A percentile compares a stretch with the other conserved stretches of the same genome.
Conservation (phyloP, 2,113 vertebrate species). For the Clarias batrachus region DNA sequence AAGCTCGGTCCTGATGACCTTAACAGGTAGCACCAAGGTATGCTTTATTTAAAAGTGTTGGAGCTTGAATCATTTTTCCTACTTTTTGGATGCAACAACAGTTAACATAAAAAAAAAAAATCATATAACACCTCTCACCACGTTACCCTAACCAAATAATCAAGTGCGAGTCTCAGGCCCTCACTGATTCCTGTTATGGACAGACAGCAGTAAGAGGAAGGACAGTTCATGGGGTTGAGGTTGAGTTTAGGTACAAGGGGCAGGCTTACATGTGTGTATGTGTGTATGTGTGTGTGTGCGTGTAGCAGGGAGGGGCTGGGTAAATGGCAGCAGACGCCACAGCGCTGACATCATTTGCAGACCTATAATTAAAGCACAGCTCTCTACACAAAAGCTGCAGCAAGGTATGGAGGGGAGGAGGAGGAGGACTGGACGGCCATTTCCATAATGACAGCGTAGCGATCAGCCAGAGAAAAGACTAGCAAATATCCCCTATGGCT, state of each 20-base stretch:
- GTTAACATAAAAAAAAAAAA: too few relatives aligned
- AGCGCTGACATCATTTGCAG: constrained; percentile 71
- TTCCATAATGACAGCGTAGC: constrained; percentile 70
- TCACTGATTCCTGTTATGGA: constrained; percentile 21
- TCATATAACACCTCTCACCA: background rate
- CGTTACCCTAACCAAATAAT: constrained; percentile 52
- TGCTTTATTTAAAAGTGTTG: background rate
- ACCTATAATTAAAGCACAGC: constrained; percentile 74
- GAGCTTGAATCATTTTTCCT: background rate
- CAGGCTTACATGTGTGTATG: constrained; percentile 25
- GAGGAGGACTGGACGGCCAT: constrained; percentile 58
- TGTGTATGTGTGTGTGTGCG: constrained; percentile 30
- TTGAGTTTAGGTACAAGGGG: constrained; percentile 30
- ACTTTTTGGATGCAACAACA: too few relatives aligned
- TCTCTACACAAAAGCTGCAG: constrained; percentile 60
- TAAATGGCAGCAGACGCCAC: constrained; percentile 62
- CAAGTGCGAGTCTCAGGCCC: constrained; percentile 38
- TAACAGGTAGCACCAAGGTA: background rate
- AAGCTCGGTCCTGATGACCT: background rate
- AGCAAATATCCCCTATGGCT: constrained; percentile 52
- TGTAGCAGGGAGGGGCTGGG: constrained; percentile 21
- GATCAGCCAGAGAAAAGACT: constrained; percentile 39
- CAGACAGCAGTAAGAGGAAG: background rate
- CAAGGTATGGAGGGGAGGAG: constrained; percentile 56
- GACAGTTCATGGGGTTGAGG: constrained; percentile 13